A percentile compares a stretch with the other conserved stretches of the same genome.
Conservation (phyloP, 2,888 invertebrate genomes). For the Anarsia innoxiella region DNA sequence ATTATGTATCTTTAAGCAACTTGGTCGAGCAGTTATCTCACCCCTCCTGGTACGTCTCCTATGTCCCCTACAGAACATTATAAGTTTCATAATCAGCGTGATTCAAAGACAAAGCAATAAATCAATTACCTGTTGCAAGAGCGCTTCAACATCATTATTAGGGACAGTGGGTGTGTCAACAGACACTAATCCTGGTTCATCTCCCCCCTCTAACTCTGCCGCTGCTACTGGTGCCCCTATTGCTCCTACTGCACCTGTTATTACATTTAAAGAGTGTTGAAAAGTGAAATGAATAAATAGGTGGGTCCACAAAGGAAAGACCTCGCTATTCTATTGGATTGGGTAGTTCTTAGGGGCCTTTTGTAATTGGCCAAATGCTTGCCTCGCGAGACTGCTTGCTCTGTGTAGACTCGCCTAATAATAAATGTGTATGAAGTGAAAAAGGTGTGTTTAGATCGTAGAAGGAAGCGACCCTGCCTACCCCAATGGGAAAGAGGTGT, state of each 20-base stretch:
- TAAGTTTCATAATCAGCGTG: too few species aligned
- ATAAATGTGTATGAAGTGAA: background rate
- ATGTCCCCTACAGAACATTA: too few species aligned
- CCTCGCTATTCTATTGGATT: too few species aligned
- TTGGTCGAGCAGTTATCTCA: too few species aligned
- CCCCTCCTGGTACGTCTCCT: too few species aligned
- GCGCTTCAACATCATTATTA: conserved; percentile 79
- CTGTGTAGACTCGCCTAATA: background rate
- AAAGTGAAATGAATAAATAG: background rate
- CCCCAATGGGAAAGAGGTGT: too few species aligned
- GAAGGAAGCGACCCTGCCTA: too few species aligned
- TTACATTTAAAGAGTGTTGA: background rate
- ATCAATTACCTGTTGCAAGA: conserved; percentile 80
- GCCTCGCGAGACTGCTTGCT: too few species aligned
- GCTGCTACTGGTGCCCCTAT: conserved; percentile 72
- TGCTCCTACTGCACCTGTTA: conserved; percentile 50
- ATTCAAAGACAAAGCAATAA: background rate
- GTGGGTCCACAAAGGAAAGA: background rate
- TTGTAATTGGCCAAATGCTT: too few species aligned
- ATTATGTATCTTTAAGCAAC: too few species aligned
- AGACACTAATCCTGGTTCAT: conserved; percentile 84
- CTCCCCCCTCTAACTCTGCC: conserved; percentile 89
- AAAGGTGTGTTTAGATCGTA: too few species aligned
- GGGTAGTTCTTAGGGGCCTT: too few species aligned
- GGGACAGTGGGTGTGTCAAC: conserved; percentile 85